These are phyloP conservation scores for Macroglossus sobrinus DNA, from an alignment of 2,113 vertebrate species.

Conservation along the genomic window DNA sequence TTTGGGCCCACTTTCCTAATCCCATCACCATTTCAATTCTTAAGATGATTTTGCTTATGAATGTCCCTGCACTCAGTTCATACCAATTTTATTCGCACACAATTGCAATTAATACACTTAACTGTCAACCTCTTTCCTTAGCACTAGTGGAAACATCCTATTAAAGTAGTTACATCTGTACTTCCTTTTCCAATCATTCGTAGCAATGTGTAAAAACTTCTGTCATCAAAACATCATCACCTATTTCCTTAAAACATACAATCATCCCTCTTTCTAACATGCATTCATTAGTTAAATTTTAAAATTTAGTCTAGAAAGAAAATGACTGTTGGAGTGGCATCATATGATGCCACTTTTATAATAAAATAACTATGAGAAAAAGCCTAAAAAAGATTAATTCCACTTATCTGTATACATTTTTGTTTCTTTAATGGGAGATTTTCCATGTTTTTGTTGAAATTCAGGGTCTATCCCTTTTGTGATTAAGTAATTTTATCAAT, in stretches of 20 bases:
- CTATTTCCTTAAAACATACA: not conserved
- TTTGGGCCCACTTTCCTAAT: not conserved
- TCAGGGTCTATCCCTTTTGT: not conserved
- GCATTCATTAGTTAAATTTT: not conserved
- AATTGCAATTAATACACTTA: not conserved
- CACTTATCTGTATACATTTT: not conserved
- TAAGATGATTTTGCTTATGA: not conserved
- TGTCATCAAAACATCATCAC: not conserved
- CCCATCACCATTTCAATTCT: not conserved
- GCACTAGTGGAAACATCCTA: not conserved
- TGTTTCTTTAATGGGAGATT: not conserved
- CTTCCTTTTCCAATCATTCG: not conserved
- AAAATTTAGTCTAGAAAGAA: not conserved
- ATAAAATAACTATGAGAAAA: not conserved
- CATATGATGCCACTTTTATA: not conserved
- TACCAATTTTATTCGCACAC: not conserved
- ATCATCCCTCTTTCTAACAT: not conserved
- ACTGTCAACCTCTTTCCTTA: not conserved
- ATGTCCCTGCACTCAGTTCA: not conserved
- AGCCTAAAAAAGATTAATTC: not conserved
- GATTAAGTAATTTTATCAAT: not conserved
- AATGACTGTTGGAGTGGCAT: not conserved
- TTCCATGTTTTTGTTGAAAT: not conserved
- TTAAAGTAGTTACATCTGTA: not conserved
- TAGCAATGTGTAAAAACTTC: not conserved